A percentile compares a stretch with the other conserved stretches of the same genome.
Conservation (phyloP, 2,888 invertebrate species). For the Drosophila putrida region DNA sequence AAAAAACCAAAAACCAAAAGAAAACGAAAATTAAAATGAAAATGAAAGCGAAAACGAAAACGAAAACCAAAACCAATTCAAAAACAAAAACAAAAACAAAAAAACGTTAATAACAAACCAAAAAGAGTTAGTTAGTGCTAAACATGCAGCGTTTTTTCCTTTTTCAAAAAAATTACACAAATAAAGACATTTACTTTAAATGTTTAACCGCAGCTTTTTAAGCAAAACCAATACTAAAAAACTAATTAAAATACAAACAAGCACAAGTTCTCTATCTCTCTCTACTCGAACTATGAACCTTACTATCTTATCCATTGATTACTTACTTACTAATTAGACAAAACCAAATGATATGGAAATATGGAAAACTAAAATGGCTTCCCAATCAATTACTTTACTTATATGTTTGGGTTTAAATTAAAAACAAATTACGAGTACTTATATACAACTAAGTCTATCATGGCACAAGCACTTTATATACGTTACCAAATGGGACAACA, state of each 20-base stretch:
- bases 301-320: slow-evolving; percentile 58
- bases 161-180: slow-evolving; percentile 42
- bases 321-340: slow-evolving; percentile 63
- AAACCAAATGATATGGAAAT: slow-evolving; percentile 37
- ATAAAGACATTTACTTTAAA: slow-evolving; percentile 75
- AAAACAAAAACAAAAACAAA: slow-evolving; percentile 22
- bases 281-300: slow-evolving; percentile 56
- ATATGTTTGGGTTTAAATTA: slow-evolving; percentile 55
- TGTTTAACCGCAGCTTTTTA: slow-evolving; percentile 75
- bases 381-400: slow-evolving; percentile 66
- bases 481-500: slow-evolving; percentile 20
- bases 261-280: slow-evolving; percentile 47
- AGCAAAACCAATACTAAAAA: slow-evolving; percentile 25
- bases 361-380: slow-evolving; percentile 56
- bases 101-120: slow-evolving; percentile 26
- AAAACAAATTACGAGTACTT: slow-evolving; percentile 39
- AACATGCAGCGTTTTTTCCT: slow-evolving; percentile 71
- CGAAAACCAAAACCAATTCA: slow-evolving; percentile 14
- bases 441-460: slow-evolving; percentile 35
- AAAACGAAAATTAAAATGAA: slow-evolving; percentile 34
- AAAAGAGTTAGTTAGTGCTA: slow-evolving; percentile 71
- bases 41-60: slow-evolving; percentile 18
- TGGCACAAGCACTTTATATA: slow-evolving; percentile 54
- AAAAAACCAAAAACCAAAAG: slow-evolving; percentile 16
- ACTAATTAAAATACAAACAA: slow-evolving; percentile 8